A percentile compares a stretch with the other conserved stretches of the same genome.
These are phyloP conservation scores for Aphidius ervi DNA, from an alignment of 1,140 invertebrate genomes.

Conservation along the genomic window DNA sequence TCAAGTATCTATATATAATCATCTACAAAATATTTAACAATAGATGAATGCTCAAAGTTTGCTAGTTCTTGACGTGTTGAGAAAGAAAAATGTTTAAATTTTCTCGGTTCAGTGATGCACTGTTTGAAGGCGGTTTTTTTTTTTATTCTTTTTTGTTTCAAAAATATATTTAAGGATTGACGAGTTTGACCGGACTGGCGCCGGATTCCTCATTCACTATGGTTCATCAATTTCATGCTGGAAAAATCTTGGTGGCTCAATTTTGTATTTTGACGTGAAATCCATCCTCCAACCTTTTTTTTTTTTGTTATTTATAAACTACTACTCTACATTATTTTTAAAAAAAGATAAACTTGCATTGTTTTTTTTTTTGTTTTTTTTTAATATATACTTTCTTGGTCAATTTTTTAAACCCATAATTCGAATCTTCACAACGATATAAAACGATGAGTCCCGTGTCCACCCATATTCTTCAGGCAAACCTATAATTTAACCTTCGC, in stretches of 20 bases:
- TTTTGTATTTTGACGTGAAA: constrained; percentile 47
- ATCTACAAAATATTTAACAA: too few relatives aligned
- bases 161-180: too few relatives aligned
- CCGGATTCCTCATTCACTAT: constrained; percentile 17
- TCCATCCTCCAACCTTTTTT: constrained; percentile 14
- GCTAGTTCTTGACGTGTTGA: too few relatives aligned
- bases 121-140: too few relatives aligned
- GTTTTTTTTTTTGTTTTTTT: constrained; percentile 7
- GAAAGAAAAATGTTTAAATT: too few relatives aligned
- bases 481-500: constrained; percentile 24
- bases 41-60: too few relatives aligned
- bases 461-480: constrained; percentile 18
- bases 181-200: constrained; percentile 28
- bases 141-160: too few relatives aligned
- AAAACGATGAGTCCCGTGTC: constrained; percentile 14
- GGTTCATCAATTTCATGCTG: constrained; percentile 43
- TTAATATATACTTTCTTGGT: not conserved
- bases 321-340: too few relatives aligned
- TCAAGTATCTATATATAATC: not conserved
- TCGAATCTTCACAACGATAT: constrained; percentile 21
- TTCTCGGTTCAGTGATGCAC: too few relatives aligned
- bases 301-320: constrained; percentile 2
- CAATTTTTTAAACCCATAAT: constrained; percentile 18
- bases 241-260: constrained; percentile 44
- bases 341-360: not conserved